Evolutionary conservation across 2,888 invertebrate species (phyloP).

Genomic region (Philaethria dido): DNA sequence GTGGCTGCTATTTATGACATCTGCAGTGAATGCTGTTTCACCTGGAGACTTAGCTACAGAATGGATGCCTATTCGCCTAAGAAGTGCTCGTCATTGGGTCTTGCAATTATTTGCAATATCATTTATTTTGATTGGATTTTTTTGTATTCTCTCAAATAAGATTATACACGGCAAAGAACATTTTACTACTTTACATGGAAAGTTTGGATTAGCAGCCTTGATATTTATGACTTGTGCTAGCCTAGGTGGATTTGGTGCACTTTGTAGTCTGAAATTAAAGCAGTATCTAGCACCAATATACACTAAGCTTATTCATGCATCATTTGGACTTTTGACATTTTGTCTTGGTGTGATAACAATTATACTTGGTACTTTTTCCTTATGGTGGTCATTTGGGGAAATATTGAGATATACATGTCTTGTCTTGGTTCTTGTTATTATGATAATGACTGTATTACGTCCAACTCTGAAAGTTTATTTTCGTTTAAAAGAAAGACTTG

Average conservation of each 20-base stretch:
- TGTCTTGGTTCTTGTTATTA: conserved; percentile 62
- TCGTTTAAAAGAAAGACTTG: conserved; percentile 73
- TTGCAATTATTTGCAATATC: conserved; percentile 66
- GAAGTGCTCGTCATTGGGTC: conserved; percentile 79
- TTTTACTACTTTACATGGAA: conserved; percentile 70
- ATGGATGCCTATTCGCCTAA: conserved; percentile 78
- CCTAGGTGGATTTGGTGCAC: conserved; percentile 72
- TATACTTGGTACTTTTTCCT: conserved; percentile 67
- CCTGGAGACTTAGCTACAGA: conserved; percentile 80
- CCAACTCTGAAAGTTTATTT: conserved; percentile 77
- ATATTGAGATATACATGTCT: conserved; percentile 64
- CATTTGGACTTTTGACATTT: conserved; percentile 70
- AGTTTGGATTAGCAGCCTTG: conserved; percentile 73
- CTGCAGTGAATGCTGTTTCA: conserved; percentile 76
- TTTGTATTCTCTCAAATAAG: conserved; percentile 74
- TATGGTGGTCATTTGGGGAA: conserved; percentile 74
- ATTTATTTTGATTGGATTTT: conserved; percentile 64
- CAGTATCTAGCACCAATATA: conserved; percentile 74
- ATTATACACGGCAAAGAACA: conserved; percentile 63
- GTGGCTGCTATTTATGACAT: conserved; percentile 78
- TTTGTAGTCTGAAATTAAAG: conserved; percentile 75
- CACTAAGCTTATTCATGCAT: conserved; percentile 74
- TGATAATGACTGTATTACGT: conserved; percentile 70
- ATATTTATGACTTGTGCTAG: conserved; percentile 71
- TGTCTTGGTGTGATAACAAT: conserved; percentile 71